These are phyloP conservation scores for Nibea coibor DNA, from an alignment of 2,113 vertebrate genomes.

Conservation along the genomic window DNA sequence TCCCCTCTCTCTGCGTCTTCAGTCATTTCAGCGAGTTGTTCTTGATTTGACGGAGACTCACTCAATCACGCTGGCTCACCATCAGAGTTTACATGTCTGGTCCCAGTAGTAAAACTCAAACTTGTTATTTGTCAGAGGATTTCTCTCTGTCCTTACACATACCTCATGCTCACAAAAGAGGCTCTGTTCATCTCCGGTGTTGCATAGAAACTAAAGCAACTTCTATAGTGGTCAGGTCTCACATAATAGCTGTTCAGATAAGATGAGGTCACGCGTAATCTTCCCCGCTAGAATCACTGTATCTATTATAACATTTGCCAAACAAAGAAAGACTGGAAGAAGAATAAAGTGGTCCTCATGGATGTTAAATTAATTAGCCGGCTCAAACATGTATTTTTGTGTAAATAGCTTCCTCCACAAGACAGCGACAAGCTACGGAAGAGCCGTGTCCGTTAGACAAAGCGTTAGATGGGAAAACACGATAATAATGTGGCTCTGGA, in stretches of 20 bases:
- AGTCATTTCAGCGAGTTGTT: constrained; percentile 39
- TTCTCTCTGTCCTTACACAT: constrained; percentile 37
- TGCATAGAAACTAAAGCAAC: constrained; percentile 32
- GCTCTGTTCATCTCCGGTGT: constrained; percentile 10
- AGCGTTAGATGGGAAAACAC: background rate
- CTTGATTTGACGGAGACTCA: constrained; percentile 1
- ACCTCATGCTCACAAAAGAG: constrained; percentile 25
- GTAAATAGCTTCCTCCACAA: background rate
- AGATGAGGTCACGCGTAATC: constrained; percentile 46
- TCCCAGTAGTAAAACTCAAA: background rate
- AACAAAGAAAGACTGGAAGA: constrained; percentile 22
- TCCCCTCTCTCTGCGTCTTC: background rate
- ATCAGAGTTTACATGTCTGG: background rate
- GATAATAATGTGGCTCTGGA: background rate
- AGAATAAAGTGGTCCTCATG: constrained; percentile 29
- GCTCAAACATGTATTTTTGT: background rate
- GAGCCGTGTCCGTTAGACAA: background rate
- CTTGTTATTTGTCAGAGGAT: constrained; percentile 37
- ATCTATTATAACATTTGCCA: constrained; percentile 33
- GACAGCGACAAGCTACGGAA: background rate
- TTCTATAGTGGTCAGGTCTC: constrained; percentile 20
- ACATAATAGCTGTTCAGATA: constrained; percentile 48
- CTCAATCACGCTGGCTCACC: constrained; percentile 10
- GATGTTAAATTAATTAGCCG: constrained; percentile 28
- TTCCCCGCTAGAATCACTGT: constrained; percentile 18